Base-by-base conservation (phyloP, 53 echinoderm and acorn worm species). In the Zoroaster sp. region DNA sequence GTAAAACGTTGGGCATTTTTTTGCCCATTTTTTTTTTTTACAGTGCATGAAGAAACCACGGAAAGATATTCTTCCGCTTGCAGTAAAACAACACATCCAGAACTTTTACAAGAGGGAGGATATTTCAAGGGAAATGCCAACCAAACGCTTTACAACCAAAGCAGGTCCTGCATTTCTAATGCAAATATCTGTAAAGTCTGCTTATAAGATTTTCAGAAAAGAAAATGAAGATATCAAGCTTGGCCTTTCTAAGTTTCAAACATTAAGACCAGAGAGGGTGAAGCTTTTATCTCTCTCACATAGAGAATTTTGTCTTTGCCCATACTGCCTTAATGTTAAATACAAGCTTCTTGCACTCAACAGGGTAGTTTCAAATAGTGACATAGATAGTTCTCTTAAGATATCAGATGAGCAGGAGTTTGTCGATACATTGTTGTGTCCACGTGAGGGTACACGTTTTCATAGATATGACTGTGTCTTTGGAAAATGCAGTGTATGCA, bases 61-160 rank as follows among this genome's bases (percentile, higher is more conserved):
- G 21, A 88, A 67, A 35, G 75, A 88, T n/a, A 77, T 43, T 10
- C 43, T 76, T 44, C n/a, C 88, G 14, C 38, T 76, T 35, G 20
- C 75, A 38, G 71, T 55, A 28, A 88, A 15, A 75, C 59, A 74
- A 34, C 44, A 73, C n/a, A 75, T 88, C 67, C 75, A 34, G 45
- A 59, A 40, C 17, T 88, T 88, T 45, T 77, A 88, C 88, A 77
- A 77, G 77, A 76, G 87, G 72, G 88, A 88, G 45, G 88, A 88
- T 33, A 88, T 88, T n/a, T 88, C 76, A 30, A 78, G 77, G 45
- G 6, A 77, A 41, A 78, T 88, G 88, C 88, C 88, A 34, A 10
- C 75, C 20, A 88, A 88, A 73, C 72, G 76, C 73, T 88, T 74
- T 33, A 54, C 59, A 37, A 88, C 74, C 8, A 88, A 88, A 43